Base-by-base conservation (phyloP, 2,113 vertebrate genomes). In the Erpornis zantholeuca region DNA sequence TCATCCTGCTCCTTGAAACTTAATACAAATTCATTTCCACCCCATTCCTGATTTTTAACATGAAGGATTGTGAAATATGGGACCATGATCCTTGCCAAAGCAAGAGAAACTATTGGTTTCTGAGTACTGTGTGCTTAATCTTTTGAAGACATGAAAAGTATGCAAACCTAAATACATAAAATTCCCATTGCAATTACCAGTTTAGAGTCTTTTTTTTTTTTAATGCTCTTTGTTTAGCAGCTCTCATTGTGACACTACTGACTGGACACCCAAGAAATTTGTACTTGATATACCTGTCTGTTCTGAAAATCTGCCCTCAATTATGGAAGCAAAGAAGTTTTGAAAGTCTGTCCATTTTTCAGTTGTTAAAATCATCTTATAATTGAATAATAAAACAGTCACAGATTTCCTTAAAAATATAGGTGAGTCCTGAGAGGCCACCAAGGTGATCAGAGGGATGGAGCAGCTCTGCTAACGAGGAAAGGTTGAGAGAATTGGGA, bases 381-480 rank as follows among this genome's bases (percentile, higher is more conserved):
- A 79, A 80, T 10, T 82, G 45, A 71, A 28, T 73, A 66, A 24
- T 33, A 25, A 60, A 4, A 66, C 6, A 13, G 7, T 23, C 42
- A 78, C 10, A 15, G 25, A 44, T 65, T 23, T 49, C n/a, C 36
- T 86, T 50, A 68, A 61, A n/a, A 47, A 21, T 40, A 42, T 10
- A 59, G 23, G 9, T 1, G 1, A 42, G 12, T 70, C 27, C 19
- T 24, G 22, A 24, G 31, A 42, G 25, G 10, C 35, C 11, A 49
- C 40, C 22, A 42, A 54, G 18, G 27, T 36, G 35, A 36, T 49
- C 25, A 54, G 31, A 31, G 25, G 14, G 8, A 35, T 29, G 25
- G 22, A 63, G 6, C 15, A 28, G 5, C 4, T 33, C 42, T 77
- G 7, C 22, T 42, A 0, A 0, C 14, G 27, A 44, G 49, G 8